A percentile compares a stretch with the other conserved stretches of the same genome.
phyloP scores from a whole-genome alignment of 2,113 vertebrate species.

The Stegostoma tigrinum region DNA sequence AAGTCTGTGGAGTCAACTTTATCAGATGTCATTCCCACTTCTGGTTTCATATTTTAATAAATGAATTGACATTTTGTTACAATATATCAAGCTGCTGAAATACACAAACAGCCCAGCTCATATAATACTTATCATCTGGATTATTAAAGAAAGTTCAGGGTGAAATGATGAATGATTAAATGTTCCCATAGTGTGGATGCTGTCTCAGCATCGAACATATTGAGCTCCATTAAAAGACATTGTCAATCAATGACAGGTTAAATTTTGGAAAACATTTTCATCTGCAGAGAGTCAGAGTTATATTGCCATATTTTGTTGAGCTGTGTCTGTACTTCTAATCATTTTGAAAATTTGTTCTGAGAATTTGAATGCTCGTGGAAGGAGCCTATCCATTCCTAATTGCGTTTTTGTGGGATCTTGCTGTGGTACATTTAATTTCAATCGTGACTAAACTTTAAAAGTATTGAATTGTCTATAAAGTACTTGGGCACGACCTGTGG shows the following conservation, averaged over 20 bases:
- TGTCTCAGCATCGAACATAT: background rate
- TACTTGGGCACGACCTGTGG: background rate
- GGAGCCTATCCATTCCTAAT: background rate
- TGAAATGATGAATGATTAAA: constrained; percentile 13
- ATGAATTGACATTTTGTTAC: constrained; percentile 12
- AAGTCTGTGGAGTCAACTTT: background rate
- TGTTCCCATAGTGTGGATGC: background rate
- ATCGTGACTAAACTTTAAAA: background rate
- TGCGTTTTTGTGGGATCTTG: background rate
- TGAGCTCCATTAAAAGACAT: background rate
- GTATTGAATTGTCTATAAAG: background rate
- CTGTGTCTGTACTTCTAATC: background rate
- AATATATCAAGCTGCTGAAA: constrained; percentile 17
- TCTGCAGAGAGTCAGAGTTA: background rate
- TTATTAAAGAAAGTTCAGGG: constrained; percentile 26
- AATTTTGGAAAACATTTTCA: background rate
- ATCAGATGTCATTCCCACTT: background rate
- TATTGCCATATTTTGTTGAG: background rate
- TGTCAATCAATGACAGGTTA: background rate
- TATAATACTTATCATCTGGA: constrained; percentile 25
- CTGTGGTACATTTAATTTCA: background rate
- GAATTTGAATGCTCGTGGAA: background rate
- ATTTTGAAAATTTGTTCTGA: background rate
- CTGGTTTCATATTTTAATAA: constrained; percentile 27
- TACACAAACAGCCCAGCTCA: constrained; percentile 9